These are phyloP conservation scores for Calidris pugnax DNA, from an alignment of 2,113 vertebrate species.

Conservation along the genomic window DNA sequence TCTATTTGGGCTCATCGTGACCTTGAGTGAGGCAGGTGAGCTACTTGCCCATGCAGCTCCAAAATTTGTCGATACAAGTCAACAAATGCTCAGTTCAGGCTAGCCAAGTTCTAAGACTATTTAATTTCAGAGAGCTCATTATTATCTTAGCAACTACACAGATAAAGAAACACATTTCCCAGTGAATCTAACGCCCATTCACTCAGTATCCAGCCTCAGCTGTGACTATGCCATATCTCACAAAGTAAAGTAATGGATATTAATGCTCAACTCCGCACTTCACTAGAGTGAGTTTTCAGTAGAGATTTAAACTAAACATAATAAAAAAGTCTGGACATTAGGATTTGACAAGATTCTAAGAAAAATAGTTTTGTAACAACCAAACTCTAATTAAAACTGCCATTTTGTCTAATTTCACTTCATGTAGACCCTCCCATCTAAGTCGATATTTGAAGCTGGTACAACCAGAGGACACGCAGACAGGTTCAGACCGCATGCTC, in stretches of 20 bases:
- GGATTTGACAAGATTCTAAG: background rate
- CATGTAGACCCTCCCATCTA: fast-evolving
- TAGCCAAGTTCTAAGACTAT: background rate
- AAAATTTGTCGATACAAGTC: background rate
- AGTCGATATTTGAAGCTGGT: background rate
- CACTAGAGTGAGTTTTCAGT: background rate
- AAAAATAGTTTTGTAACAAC: background rate
- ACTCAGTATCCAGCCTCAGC: background rate
- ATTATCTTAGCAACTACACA: background rate
- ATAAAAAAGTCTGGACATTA: background rate
- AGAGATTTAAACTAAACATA: background rate
- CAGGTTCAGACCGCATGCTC: background rate
- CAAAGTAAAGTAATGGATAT: background rate
- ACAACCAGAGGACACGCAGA: background rate
- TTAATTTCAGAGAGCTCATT: background rate
- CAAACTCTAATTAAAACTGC: background rate
- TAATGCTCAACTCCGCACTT: background rate
- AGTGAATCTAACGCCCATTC: background rate
- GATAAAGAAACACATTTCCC: background rate
- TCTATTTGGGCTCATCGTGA: background rate
- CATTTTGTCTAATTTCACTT: background rate
- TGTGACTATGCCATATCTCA: background rate
- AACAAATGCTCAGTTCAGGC: background rate
- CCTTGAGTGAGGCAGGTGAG: background rate
- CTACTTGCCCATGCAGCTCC: background rate